Percentiles rank a stretch among this genome's conserved stretches.
Conservation (phyloP, 2,797 vertebrate species). For the Xenopus petersii region DNA sequence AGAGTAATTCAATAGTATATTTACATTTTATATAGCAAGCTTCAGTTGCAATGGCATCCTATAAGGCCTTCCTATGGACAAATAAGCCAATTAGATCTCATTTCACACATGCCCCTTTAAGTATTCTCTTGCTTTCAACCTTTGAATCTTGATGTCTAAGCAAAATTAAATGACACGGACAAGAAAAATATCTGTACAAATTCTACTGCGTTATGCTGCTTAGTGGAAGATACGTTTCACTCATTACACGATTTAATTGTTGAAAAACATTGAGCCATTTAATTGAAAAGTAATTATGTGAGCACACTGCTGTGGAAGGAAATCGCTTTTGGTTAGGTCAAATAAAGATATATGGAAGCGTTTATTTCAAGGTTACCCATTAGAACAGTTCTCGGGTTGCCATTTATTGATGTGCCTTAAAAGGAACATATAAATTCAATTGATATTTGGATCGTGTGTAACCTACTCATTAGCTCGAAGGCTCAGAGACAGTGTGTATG, state of each 20-base stretch:
- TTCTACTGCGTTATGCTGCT: background rate
- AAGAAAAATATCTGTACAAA: background rate
- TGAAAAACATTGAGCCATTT: background rate
- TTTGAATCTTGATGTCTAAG: background rate
- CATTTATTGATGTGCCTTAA: conserved; percentile 46
- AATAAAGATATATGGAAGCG: conserved; percentile 20
- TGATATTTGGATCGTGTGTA: conserved; percentile 11
- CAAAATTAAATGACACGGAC: background rate
- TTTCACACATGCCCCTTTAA: too few species aligned
- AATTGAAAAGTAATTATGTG: conserved; percentile 1
- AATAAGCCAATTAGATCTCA: too few species aligned
- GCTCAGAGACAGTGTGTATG: background rate
- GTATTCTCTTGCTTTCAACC: background rate
- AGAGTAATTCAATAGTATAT: too few species aligned
- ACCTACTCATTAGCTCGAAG: conserved; percentile 32
- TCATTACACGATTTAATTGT: background rate
- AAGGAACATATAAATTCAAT: conserved; percentile 42
- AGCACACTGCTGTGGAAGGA: background rate
- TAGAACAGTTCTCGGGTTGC: conserved; percentile 18
- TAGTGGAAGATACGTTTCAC: background rate
- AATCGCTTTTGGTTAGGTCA: conserved; percentile 16
- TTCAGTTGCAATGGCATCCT: too few species aligned
- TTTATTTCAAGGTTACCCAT: conserved; percentile 42
- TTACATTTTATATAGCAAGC: too few species aligned
- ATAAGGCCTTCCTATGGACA: too few species aligned